phyloP scores from a whole-genome alignment of 1,140 invertebrate genomes.

The Diachasmimorpha longicaudata region DNA sequence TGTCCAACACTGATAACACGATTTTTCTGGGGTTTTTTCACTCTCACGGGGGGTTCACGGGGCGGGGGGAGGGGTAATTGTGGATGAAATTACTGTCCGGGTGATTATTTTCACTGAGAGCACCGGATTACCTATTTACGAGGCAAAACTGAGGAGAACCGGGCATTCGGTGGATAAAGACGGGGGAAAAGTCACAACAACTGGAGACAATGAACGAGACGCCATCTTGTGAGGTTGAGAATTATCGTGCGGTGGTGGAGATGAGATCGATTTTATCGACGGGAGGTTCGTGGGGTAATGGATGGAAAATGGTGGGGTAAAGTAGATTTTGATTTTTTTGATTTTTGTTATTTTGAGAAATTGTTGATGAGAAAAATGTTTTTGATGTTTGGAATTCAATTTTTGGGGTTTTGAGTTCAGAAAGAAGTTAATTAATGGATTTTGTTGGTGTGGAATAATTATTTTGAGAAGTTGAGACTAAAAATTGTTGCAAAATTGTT shows the following conservation, averaged over 20 bases:
- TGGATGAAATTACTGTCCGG: not conserved
- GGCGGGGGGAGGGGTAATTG: not conserved
- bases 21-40: not conserved
- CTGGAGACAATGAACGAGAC: not conserved
- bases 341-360: too few relatives aligned
- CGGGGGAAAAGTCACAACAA: slow-evolving; percentile 1
- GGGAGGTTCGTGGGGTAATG: not conserved
- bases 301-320: too few relatives aligned
- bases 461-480: too few relatives aligned
- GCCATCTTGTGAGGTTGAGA: not conserved
- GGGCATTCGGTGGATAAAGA: slow-evolving; percentile 25
- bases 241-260: too few relatives aligned
- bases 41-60: not conserved
- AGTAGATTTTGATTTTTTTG: too few relatives aligned
- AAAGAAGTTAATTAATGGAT: too few relatives aligned
- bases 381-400: too few relatives aligned
- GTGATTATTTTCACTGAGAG: not conserved
- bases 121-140: slow-evolving; percentile 25
- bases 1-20: not conserved
- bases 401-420: too few relatives aligned
- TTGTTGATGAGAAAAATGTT: too few relatives aligned
- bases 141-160: slow-evolving; percentile 10
- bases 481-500: too few relatives aligned
- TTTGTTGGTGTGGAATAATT: too few relatives aligned
- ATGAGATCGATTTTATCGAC: too few relatives aligned